These are phyloP conservation scores for Urocyon cinereoargenteus DNA, from an alignment of 2,797 vertebrate genomes.

Conservation along the genomic window DNA sequence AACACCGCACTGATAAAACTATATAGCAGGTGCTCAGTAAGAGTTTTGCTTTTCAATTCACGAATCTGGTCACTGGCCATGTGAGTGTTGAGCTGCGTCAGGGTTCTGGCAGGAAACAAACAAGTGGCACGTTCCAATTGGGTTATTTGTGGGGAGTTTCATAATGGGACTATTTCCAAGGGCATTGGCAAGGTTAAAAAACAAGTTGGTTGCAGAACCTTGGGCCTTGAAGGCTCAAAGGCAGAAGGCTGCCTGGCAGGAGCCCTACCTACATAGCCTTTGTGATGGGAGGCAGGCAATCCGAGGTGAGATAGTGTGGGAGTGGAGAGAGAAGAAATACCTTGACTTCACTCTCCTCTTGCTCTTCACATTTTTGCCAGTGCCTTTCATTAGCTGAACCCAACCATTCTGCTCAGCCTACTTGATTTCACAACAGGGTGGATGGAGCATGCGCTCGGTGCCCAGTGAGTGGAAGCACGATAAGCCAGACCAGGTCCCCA, in stretches of 20 bases:
- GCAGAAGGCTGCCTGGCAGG: not conserved
- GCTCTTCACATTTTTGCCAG: not conserved
- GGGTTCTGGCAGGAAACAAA: not conserved
- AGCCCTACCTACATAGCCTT: not conserved
- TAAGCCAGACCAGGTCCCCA: not conserved
- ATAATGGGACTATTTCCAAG: not conserved
- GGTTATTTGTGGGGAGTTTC: not conserved
- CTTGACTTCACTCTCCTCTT: not conserved
- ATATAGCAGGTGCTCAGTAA: not conserved
- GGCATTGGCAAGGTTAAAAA: not conserved
- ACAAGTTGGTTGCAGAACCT: not conserved
- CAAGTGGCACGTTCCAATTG: not conserved
- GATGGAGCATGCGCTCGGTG: not conserved
- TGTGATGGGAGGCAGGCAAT: constrained; percentile 59
- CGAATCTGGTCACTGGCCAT: not conserved
- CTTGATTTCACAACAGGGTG: not conserved
- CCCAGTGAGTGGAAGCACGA: not conserved
- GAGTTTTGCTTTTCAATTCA: not conserved
- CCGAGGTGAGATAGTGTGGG: not conserved
- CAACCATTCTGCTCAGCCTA: not conserved
- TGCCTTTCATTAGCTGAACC: not conserved
- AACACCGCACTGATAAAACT: not conserved
- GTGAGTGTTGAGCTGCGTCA: not conserved
- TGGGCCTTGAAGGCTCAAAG: not conserved
- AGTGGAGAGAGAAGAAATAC: not conserved